A percentile compares a stretch with the other conserved stretches of the same genome.
Conservation (phyloP, 2,888 invertebrate genomes). For the Reticulitermes lucifugus region DNA sequence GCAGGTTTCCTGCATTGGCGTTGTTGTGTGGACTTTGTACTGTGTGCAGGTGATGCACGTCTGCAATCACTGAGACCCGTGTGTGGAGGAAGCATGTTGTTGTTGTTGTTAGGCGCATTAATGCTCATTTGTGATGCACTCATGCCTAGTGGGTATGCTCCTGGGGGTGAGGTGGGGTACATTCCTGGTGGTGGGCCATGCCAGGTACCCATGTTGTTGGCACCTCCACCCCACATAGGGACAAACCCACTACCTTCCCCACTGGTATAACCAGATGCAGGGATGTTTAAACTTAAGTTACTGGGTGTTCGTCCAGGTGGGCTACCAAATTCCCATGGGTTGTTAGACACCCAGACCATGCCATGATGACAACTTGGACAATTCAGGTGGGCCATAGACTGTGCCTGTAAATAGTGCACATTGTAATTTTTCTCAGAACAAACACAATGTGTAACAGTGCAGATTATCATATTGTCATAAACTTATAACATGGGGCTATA, state of each 20-base stretch:
- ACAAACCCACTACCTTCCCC: conserved; percentile 60
- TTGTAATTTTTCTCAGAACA: no score
- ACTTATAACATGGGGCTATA: no score
- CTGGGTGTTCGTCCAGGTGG: conserved; percentile 62
- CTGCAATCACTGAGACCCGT: conserved; percentile 51
- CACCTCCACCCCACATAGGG: conserved; percentile 58
- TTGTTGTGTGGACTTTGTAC: conserved; percentile 58
- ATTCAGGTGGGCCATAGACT: conserved; percentile 77
- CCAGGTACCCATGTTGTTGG: conserved; percentile 61
- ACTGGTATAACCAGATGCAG: conserved; percentile 54
- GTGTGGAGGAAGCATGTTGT: conserved; percentile 2
- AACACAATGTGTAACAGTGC: no score
- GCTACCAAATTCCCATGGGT: conserved; percentile 57
- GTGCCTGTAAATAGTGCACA: conserved; percentile 67
- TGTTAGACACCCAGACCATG: conserved; percentile 54
- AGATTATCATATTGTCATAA: no score
- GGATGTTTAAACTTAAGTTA: conserved; percentile 69
- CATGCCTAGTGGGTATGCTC: conserved; percentile 59
- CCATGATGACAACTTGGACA: conserved; percentile 67
- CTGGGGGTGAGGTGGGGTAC: conserved; percentile 58
- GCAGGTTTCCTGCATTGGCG: conserved; percentile 31
- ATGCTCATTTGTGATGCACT: conserved; percentile 46
- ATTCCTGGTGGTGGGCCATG: conserved; percentile 55
- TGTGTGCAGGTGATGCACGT: conserved; percentile 50
- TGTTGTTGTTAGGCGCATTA: background rate